Base-by-base conservation (phyloP, 2,113 vertebrate species). In the Petroica traversi region DNA sequence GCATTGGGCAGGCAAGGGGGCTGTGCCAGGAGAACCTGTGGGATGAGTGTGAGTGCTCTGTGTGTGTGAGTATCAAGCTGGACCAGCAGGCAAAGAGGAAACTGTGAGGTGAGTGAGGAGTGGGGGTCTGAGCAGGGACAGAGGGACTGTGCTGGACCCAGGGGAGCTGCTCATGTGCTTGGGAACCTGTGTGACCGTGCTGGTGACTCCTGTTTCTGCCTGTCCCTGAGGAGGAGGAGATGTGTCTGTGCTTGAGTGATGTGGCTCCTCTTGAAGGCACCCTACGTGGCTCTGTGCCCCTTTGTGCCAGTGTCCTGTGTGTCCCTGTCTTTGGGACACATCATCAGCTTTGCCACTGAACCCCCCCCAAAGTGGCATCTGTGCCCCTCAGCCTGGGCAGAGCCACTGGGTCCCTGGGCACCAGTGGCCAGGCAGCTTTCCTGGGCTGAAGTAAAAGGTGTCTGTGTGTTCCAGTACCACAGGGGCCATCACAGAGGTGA, bases 1-100 rank as follows among this genome's bases (percentile, higher is more conserved):
- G 2, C 23, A n/a, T 45, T 4, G 11, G 28, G 23, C 28, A 33
- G 45, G 36, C 1, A 6, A 10, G 16, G 9, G 2, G 18, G 17
- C 28, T 3, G 6, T 84, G 63, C 23, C 36, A 49, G 18, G 15
- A 34, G 23, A 2, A 23, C 63, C n/a, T 55, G 41, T 57, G 36
- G 51, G 29, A 64, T 58, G 20, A 72, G 33, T 36, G 41, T 29
- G 64, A 51, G 24, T 51, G 55, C 41, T 59, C 12, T 52, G 38
- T 20, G 23, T 31, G 12, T 66, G 25, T 2, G 6, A 62, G 29
- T 33, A 71, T 20, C 64, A 59, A 33, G 46, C 34, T 48, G 48
- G 38, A 49, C 16, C 36, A 75, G 55, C 9, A 2, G 12, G 12
- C 17, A 29, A 29, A 25, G 9, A 43, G 54, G 34, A 29, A n/a